A percentile compares a stretch with the other conserved stretches of the same genome.
phyloP scores from a whole-genome alignment of 2,888 invertebrate species.

The Matsumyia berberina region DNA sequence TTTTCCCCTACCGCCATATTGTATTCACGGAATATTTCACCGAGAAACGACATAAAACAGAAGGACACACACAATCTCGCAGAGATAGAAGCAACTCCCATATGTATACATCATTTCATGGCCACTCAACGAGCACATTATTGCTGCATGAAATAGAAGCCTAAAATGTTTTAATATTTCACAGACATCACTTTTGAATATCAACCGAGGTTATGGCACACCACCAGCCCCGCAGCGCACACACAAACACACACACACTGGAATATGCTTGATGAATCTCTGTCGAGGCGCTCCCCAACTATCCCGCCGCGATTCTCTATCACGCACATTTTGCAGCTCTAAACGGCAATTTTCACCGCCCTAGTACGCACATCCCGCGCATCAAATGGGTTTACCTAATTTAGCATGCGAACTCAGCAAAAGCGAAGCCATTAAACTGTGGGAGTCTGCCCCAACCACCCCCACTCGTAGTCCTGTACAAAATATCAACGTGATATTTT shows the following conservation, averaged over 20 bases:
- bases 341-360: slow-evolving; percentile 32
- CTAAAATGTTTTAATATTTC: slow-evolving; percentile 44
- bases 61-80: slow-evolving; percentile 25
- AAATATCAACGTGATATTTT: slow-evolving; percentile 33
- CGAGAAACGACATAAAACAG: slow-evolving; percentile 44
- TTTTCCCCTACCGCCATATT: slow-evolving; percentile 1
- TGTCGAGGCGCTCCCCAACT: slow-evolving; percentile 2
- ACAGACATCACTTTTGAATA: slow-evolving; percentile 29
- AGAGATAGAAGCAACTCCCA: too few species aligned
- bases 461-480: not conserved
- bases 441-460: not conserved
- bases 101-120: slow-evolving; percentile 33
- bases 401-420: slow-evolving; percentile 50
- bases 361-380: slow-evolving; percentile 49
- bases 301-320: not conserved
- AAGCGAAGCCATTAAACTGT: slow-evolving; percentile 48
- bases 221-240: not conserved
- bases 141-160: slow-evolving; percentile 25
- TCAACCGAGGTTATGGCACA: slow-evolving; percentile 3
- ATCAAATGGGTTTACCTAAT: slow-evolving; percentile 59
- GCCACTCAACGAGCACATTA: slow-evolving; percentile 11
- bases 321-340: slow-evolving; percentile 12
- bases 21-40: slow-evolving; percentile 12
- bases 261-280: slow-evolving; percentile 38
- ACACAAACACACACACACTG: not conserved